phyloP scores from a whole-genome alignment of 2,888 invertebrate genomes.

The Troides oblongomaculatus region DNA sequence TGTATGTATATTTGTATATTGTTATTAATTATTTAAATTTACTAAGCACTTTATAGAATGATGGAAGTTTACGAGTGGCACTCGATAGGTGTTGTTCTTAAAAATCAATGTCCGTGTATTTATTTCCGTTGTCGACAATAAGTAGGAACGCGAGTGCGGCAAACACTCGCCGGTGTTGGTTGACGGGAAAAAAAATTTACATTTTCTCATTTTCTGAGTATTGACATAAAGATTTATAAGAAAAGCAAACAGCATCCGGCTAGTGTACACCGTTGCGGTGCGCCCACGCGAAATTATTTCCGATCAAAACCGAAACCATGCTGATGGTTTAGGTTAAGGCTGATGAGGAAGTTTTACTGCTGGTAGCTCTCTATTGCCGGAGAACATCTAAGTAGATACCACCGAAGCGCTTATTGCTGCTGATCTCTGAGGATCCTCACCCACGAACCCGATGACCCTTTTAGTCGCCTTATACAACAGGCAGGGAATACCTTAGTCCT shows the following conservation, averaged over 20 bases:
- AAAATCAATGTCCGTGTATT: slow-evolving; percentile 44
- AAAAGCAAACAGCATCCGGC: slow-evolving; percentile 31
- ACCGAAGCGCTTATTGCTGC: too few species aligned
- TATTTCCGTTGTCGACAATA: slow-evolving; percentile 46
- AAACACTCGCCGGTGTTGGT: slow-evolving; percentile 50
- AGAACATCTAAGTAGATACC: too few species aligned
- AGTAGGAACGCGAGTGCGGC: slow-evolving; percentile 42
- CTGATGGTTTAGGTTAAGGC: too few species aligned
- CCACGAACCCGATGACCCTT: too few species aligned
- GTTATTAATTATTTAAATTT: not conserved
- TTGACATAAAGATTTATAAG: slow-evolving; percentile 58
- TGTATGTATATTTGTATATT: not conserved
- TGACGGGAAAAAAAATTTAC: slow-evolving; percentile 48
- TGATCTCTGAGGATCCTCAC: too few species aligned
- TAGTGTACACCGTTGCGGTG: slow-evolving; percentile 4
- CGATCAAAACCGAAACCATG: not conserved
- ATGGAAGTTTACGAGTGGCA: slow-evolving; percentile 36
- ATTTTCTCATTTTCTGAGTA: slow-evolving; percentile 50
- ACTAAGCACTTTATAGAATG: slow-evolving; percentile 31
- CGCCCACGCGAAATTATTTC: slow-evolving; percentile 15
- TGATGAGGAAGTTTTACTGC: too few species aligned
- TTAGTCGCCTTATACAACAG: too few species aligned
- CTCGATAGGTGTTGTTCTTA: slow-evolving; percentile 48
- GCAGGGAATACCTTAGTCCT: too few species aligned
- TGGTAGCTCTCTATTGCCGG: too few species aligned